Conservation (phyloP, 92 coral and sea anemone species). For the Anthopleura xanthogrammica region DNA sequence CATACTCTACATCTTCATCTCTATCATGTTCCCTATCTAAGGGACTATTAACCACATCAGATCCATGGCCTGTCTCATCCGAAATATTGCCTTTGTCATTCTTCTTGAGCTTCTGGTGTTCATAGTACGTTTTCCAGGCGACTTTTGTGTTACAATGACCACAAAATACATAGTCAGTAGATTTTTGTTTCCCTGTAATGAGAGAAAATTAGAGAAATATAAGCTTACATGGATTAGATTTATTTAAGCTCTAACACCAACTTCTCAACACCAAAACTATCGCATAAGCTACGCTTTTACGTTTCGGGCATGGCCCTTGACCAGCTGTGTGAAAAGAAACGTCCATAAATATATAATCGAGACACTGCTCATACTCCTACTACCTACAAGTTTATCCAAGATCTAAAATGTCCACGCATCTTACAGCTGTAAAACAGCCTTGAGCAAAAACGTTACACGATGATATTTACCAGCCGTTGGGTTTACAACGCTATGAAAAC, state of each 20-base stretch:
- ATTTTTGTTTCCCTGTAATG: neutral
- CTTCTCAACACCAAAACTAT: neutral
- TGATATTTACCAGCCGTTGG: neutral
- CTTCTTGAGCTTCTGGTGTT: constrained; percentile 15
- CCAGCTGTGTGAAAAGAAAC: too few species aligned
- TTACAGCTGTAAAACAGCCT: neutral
- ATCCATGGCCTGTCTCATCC: constrained; percentile 4
- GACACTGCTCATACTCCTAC: too few species aligned
- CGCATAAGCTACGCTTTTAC: neutral
- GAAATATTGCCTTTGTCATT: neutral
- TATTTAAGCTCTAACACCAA: neutral
- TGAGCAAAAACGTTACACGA: neutral
- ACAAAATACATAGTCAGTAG: constrained; percentile 29
- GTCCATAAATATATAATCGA: too few species aligned
- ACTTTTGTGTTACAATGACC: constrained; percentile 30
- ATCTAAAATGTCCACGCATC: too few species aligned
- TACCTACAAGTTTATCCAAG: too few species aligned
- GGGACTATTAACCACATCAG: neutral
- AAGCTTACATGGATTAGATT: neutral
- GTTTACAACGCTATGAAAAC: neutral
- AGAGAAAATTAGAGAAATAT: neutral
- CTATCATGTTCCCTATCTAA: neutral
- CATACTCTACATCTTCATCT: constrained; percentile 14
- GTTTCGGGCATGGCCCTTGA: too few species aligned
- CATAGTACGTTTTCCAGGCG: constrained; percentile 33